phyloP scores from a whole-genome alignment of 2,797 vertebrate species.

The Paratrypauchen microcephalus region DNA sequence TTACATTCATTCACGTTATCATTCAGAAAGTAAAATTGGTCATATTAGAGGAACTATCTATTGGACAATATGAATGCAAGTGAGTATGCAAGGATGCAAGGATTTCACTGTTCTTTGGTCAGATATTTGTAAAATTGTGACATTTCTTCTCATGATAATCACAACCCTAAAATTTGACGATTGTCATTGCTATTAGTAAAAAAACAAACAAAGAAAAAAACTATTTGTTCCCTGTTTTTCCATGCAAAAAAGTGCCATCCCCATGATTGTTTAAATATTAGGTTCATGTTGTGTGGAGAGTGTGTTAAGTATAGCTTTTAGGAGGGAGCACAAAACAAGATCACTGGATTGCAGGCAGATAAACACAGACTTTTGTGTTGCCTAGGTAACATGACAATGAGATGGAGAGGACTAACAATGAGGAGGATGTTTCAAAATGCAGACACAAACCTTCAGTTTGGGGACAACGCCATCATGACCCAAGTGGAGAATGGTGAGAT shows the following conservation, averaged over 20 bases:
- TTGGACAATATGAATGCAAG: too few species aligned
- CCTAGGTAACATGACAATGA: slow-evolving; percentile 62
- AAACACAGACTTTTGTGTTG: slow-evolving; percentile 10
- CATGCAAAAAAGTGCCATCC: not conserved
- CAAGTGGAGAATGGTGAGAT: slow-evolving; percentile 73
- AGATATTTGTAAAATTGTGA: too few species aligned
- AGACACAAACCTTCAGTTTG: slow-evolving; percentile 51
- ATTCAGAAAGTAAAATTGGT: too few species aligned
- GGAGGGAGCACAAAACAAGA: not conserved
- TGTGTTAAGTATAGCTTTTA: not conserved
- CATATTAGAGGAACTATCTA: too few species aligned
- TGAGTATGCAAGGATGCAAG: too few species aligned
- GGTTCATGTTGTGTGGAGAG: not conserved
- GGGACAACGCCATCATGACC: slow-evolving; percentile 65
- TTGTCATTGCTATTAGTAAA: too few species aligned
- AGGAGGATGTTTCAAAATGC: slow-evolving; percentile 62
- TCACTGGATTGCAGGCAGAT: not conserved
- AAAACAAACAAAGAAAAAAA: too few species aligned
- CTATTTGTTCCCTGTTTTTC: too few species aligned
- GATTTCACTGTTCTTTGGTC: too few species aligned
- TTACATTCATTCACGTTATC: too few species aligned
- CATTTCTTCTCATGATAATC: too few species aligned
- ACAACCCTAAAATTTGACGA: too few species aligned
- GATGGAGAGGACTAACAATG: slow-evolving; percentile 60
- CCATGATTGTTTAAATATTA: not conserved